Evolutionary conservation across 2,888 invertebrate genomes (phyloP), one percentile per base, ranked within the genome.

Genomic region (Nebria brevicollis): DNA sequence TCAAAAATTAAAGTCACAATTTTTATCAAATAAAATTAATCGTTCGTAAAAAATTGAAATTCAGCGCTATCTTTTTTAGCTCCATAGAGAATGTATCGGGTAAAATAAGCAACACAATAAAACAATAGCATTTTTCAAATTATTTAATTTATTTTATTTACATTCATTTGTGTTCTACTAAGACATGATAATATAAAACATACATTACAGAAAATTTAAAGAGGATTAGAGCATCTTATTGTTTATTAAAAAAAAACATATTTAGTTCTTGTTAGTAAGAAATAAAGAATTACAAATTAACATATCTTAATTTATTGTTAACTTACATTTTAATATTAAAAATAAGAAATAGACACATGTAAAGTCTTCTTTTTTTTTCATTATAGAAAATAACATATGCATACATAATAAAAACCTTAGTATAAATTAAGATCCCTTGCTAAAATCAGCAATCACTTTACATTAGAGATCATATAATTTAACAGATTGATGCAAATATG

Each of bases 101-200:
- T 2, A 11, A 54, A 54, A 13, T 7, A 54, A 8, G 54, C 13
- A 54, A 54, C 4, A 8, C 4, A 54, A 11, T 8, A 7, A 54
- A 11, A 54, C 8, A 11, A 54, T 13, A 54, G 13, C 7, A 54
- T 25, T 25, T 20, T 70, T 70, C 70, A 70, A 70, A 75, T 75
- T 75, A 73, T 75, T 80, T 80, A 70, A 75, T 80, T 79, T 80
- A 78, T 64, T 75, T 80, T 80, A 80, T 80, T 80, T 80, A 80
- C 80, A 80, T 80, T 80, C 73, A 80, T 54, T 80, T 80, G 80
- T 80, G 80, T 80, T 80, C 80, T 80, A 80, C 80, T 80, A 80
- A 80, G 80, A 80, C 80, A 80, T 80, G 80, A 34, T 80, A 80
- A 80, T 80, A 80, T 72, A 80, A 80, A 80, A 80, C 80, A 80